phyloP scores from a whole-genome alignment of 1,140 invertebrate species.

The Lerema accius region DNA sequence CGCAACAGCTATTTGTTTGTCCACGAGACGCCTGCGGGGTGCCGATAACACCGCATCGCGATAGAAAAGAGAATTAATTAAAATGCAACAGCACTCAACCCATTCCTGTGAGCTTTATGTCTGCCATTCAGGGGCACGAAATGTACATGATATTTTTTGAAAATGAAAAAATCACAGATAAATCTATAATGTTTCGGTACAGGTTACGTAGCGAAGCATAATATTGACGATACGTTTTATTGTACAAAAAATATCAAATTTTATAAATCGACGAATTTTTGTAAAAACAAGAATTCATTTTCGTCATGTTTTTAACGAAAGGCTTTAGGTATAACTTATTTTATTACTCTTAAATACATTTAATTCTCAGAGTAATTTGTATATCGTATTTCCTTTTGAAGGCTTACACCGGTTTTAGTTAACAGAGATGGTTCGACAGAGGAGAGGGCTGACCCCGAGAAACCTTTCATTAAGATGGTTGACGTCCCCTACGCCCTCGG shows the following conservation, averaged over 20 bases:
- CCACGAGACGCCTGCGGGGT: conserved; percentile 63
- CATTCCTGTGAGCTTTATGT: conserved; percentile 68
- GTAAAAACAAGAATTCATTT: too few relatives aligned
- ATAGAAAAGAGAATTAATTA: conserved; percentile 82
- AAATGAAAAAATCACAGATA: conserved; percentile 39
- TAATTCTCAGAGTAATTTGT: conserved; percentile 14
- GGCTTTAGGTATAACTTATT: too few relatives aligned
- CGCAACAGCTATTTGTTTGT: conserved; percentile 74
- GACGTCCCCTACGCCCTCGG: not conserved
- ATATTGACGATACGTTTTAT: not conserved
- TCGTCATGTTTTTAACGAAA: too few relatives aligned
- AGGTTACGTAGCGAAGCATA: not conserved
- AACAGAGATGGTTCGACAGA: conserved; percentile 4
- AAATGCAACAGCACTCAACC: conserved; percentile 79
- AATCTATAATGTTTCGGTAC: not conserved
- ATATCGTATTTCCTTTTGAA: conserved; percentile 1
- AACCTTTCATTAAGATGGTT: conserved; percentile 3
- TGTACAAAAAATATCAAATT: too few relatives aligned
- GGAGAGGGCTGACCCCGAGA: not conserved
- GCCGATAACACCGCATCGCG: conserved; percentile 75
- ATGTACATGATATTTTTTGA: conserved; percentile 55
- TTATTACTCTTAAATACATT: conserved; percentile 5
- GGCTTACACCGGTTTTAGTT: not conserved
- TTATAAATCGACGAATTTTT: too few relatives aligned
- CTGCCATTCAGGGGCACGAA: conserved; percentile 46